These are phyloP conservation scores for Amniataba percoides DNA, from an alignment of 2,797 vertebrate genomes.

Conservation along the genomic window DNA sequence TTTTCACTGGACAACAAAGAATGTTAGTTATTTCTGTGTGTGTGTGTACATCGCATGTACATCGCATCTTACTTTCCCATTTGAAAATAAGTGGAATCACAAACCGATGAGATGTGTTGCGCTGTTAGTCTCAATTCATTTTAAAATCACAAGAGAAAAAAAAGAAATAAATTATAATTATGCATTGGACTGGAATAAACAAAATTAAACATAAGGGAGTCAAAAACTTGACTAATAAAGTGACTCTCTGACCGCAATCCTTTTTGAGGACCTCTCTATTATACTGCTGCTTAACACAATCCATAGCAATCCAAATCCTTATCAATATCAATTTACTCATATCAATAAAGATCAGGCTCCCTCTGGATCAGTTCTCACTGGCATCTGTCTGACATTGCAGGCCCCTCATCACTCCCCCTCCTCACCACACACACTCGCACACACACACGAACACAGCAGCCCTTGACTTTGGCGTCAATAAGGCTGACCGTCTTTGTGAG, in stretches of 20 bases:
- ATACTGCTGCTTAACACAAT: conserved; percentile 89
- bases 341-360: conserved; percentile 95
- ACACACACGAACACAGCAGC: conserved; percentile 67
- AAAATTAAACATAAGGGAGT: conserved; percentile 53
- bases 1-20: background rate
- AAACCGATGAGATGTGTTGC: background rate
- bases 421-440: conserved; percentile 52
- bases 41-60: no score
- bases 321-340: conserved; percentile 99
- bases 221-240: conserved; percentile 80
- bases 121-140: background rate
- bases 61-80: background rate
- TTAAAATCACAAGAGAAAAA: background rate
- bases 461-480: conserved; percentile 90
- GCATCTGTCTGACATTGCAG: conserved; percentile 85
- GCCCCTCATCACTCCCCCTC: conserved; percentile 76
- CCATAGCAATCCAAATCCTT: conserved; percentile 92
- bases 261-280: conserved; percentile 87
- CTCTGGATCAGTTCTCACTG: conserved; percentile 86
- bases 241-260: conserved; percentile 78
- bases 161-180: conserved; percentile 8
- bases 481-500: conserved; percentile 88
- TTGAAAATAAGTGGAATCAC: background rate
- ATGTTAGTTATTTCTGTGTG: background rate
- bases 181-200: conserved; percentile 29